A percentile compares a stretch with the other conserved stretches of the same genome.
Conservation (phyloP, 1,140 invertebrate genomes). For the Brachionus sp. region DNA sequence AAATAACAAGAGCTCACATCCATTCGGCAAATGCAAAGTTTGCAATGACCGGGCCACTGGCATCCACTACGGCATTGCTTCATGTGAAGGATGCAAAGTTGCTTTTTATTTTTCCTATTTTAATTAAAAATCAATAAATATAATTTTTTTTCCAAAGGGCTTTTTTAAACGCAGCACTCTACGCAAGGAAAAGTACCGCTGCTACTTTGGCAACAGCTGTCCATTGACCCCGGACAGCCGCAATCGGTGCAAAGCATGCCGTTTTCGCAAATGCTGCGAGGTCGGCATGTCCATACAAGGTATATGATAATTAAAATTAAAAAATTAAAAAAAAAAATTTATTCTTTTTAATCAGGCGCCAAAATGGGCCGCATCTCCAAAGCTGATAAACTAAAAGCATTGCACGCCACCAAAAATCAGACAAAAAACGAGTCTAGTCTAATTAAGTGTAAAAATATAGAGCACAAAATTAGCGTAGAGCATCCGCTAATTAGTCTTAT, state of each 20-base stretch:
- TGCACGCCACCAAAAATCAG: not conserved
- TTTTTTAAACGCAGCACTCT: conserved; percentile 43
- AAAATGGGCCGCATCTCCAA: conserved; percentile 58
- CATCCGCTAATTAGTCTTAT: not conserved
- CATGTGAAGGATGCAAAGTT: conserved; percentile 63
- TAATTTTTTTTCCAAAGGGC: not conserved
- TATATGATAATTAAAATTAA: not conserved
- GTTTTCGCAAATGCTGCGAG: conserved; percentile 54
- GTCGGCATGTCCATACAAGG: conserved; percentile 57
- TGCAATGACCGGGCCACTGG: conserved; percentile 62
- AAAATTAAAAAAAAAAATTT: not conserved
- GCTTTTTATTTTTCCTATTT: not conserved
- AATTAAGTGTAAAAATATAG: not conserved
- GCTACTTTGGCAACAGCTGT: conserved; percentile 56
- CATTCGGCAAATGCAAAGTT: conserved; percentile 56
- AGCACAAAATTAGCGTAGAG: not conserved
- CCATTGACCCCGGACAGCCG: conserved; percentile 53
- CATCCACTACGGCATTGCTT: conserved; percentile 62
- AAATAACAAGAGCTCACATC: not conserved
- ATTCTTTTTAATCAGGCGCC: not conserved
- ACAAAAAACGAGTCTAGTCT: not conserved
- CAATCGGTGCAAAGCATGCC: conserved; percentile 57
- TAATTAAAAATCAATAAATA: not conserved
- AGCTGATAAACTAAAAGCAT: conserved; percentile 20
- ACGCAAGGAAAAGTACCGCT: conserved; percentile 47